Conservation (phyloP, 2,113 vertebrate genomes). For the Nyctibius bracteatus region DNA sequence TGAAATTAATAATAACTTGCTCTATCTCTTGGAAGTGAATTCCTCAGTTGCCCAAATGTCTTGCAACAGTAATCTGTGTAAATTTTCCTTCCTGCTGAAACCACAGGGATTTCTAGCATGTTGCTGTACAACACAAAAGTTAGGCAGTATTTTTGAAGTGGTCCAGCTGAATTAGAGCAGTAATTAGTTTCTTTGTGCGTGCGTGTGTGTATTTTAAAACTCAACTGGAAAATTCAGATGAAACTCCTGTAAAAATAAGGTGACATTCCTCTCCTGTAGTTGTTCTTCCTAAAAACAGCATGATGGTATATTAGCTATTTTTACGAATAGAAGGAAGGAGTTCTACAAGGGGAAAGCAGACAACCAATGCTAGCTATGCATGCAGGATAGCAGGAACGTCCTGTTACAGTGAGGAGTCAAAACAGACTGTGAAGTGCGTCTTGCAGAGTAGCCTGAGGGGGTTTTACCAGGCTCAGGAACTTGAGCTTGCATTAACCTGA, state of each 20-base stretch:
- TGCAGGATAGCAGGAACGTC: neutral
- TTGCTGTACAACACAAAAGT: neutral
- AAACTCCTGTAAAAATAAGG: neutral
- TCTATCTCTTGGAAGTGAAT: neutral
- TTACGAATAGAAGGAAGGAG: neutral
- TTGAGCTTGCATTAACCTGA: neutral
- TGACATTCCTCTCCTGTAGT: rapidly evolving
- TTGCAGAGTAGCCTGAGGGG: rapidly evolving
- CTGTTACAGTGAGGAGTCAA: neutral
- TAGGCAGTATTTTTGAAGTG: neutral
- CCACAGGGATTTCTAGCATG: neutral
- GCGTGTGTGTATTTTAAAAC: neutral
- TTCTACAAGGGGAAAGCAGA: neutral
- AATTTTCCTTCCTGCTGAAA: neutral
- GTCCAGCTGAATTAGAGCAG: neutral
- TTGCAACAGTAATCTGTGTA: neutral
- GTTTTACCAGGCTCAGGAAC: neutral
- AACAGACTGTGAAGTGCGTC: rapidly evolving
- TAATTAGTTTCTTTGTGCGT: neutral
- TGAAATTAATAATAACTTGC: neutral
- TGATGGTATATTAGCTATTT: neutral
- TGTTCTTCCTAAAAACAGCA: neutral
- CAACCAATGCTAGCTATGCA: neutral
- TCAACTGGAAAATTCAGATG: neutral
- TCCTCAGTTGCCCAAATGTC: neutral